Conservation (phyloP, 2,113 vertebrate species). For the Peromyscus leucopus region DNA sequence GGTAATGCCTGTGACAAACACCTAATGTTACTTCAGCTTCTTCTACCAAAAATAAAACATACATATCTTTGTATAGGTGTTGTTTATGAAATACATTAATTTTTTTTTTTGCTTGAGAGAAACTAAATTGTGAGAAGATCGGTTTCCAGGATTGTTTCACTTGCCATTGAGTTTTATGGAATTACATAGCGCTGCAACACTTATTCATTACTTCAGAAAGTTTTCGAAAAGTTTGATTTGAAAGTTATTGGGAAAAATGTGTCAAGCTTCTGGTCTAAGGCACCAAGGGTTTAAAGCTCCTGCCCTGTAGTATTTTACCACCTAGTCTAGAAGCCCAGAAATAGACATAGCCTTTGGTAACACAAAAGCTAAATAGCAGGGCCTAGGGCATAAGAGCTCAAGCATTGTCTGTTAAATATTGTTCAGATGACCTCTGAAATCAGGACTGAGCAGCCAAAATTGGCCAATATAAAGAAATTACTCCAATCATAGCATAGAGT, state of each 20-base stretch:
- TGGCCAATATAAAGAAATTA: conserved; percentile 4
- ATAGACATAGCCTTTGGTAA: not conserved
- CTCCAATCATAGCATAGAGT: not conserved
- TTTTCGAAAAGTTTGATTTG: conserved; percentile 11
- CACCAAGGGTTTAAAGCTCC: not conserved
- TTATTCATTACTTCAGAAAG: not conserved
- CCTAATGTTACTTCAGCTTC: not conserved
- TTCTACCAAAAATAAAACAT: not conserved
- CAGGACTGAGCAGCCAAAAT: not conserved
- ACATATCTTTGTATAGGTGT: not conserved
- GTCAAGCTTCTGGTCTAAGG: not conserved
- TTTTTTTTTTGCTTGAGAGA: conserved; percentile 22
- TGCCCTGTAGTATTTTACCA: not conserved
- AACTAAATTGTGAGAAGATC: not conserved
- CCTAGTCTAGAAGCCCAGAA: not conserved
- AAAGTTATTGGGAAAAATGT: not conserved
- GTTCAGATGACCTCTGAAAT: not conserved
- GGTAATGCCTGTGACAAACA: not conserved
- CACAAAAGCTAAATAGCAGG: not conserved
- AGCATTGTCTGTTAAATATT: not conserved
- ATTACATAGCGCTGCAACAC: not conserved
- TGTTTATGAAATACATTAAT: not conserved
- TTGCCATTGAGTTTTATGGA: not conserved
- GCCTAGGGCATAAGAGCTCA: not conserved
- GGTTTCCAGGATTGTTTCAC: conserved; percentile 9